Conservation (phyloP, 2,113 vertebrate species). For the Catagonus wagneri region DNA sequence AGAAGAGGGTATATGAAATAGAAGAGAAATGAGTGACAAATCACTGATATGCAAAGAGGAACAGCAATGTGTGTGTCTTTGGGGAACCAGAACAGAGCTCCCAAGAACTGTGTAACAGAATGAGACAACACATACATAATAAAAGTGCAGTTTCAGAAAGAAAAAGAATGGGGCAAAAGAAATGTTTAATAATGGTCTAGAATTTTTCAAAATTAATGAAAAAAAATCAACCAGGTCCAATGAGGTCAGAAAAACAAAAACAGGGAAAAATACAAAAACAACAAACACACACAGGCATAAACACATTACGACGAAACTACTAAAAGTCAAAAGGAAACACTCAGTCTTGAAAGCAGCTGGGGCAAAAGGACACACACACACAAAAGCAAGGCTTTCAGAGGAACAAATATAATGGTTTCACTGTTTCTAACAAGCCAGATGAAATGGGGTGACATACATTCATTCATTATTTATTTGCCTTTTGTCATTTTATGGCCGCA, state of each 20-base stretch:
- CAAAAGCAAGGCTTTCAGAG: neutral
- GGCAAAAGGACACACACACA: no score
- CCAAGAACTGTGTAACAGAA: neutral
- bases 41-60: neutral
- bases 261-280: neutral
- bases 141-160: neutral
- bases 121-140: neutral
- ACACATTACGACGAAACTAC: neutral
- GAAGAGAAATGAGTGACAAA: neutral
- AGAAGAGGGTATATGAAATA: neutral
- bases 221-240: neutral
- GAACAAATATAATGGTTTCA: neutral
- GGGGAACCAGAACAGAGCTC: neutral
- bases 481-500: no score
- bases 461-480: no score
- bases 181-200: neutral
- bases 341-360: no score
- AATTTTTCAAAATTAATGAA: neutral
- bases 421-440: neutral
- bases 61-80: neutral
- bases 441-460: neutral
- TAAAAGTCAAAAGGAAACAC: neutral
- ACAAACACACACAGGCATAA: neutral
- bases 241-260: neutral
- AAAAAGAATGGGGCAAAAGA: neutral